Evolutionary conservation across 1,140 invertebrate genomes (phyloP).

Genomic region (Geopemphigus sp.): DNA sequence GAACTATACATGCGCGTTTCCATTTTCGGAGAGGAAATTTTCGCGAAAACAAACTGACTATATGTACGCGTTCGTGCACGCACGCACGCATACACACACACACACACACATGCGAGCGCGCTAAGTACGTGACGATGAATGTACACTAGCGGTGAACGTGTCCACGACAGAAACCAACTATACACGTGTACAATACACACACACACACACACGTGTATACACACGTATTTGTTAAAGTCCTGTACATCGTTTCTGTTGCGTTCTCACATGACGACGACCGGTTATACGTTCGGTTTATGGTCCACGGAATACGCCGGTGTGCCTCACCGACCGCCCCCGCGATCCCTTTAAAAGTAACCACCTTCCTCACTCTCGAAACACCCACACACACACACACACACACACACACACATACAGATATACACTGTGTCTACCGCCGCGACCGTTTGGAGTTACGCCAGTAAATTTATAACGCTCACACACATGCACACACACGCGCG

Average conservation of each 20-base stretch:
- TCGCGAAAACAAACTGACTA: no score
- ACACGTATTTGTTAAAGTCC: neutral
- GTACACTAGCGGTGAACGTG: neutral
- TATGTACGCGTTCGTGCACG: no score
- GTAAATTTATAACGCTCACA: conserved; percentile 46
- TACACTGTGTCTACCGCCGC: no score
- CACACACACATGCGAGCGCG: no score
- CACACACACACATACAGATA: no score
- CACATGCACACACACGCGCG: neutral
- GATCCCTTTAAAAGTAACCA: neutral
- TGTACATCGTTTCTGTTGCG: no score
- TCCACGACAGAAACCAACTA: no score
- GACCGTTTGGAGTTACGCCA: conserved; percentile 27
- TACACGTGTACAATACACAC: no score
- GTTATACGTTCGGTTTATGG: conserved; percentile 35
- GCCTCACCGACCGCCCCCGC: neutral
- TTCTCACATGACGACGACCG: neutral
- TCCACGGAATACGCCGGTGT: conserved; percentile 11
- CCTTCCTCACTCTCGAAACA: neutral
- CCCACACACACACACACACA: no score
- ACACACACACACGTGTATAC: no score
- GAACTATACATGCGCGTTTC: no score
- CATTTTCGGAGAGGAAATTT: neutral
- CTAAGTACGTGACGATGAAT: conserved; percentile 19
- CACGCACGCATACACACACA: no score